Evolutionary conservation across 2,113 vertebrate species (phyloP).

Genomic region (Channa maculata): DNA sequence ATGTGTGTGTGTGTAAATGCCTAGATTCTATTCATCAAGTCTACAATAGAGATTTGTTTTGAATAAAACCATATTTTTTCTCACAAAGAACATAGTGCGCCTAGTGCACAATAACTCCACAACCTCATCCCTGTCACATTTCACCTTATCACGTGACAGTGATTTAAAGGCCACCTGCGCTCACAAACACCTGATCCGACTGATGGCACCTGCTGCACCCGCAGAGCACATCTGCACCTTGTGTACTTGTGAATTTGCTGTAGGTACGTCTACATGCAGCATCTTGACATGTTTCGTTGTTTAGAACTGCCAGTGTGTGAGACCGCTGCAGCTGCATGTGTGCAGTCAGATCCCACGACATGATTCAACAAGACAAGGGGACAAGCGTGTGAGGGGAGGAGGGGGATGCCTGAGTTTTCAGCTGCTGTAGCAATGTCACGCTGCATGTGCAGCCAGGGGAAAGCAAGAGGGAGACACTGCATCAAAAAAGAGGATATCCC

Average conservation of each 20-base stretch:
- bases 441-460: conserved; percentile 43
- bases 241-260: not conserved
- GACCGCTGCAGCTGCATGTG: conserved; percentile 17
- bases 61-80: too few species aligned
- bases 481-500: conserved; percentile 65
- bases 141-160: too few species aligned
- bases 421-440: conserved; percentile 31
- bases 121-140: not conserved
- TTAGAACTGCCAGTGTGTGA: not conserved
- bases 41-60: too few species aligned
- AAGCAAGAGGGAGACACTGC: conserved; percentile 63
- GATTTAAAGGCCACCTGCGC: not conserved
- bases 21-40: too few species aligned
- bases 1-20: not conserved
- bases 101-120: not conserved
- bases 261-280: not conserved
- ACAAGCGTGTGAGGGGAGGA: not conserved
- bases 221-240: conserved; percentile 32
- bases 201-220: not conserved
- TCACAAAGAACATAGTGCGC: not conserved
- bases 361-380: not conserved
- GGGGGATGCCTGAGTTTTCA: not conserved
- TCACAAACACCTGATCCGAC: too few species aligned
- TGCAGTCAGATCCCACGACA: not conserved
- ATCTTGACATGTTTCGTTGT: not conserved